Evolutionary conservation across 2,797 vertebrate species (phyloP), one percentile per base, ranked within the genome.

Genomic region (Spizella passerina): DNA sequence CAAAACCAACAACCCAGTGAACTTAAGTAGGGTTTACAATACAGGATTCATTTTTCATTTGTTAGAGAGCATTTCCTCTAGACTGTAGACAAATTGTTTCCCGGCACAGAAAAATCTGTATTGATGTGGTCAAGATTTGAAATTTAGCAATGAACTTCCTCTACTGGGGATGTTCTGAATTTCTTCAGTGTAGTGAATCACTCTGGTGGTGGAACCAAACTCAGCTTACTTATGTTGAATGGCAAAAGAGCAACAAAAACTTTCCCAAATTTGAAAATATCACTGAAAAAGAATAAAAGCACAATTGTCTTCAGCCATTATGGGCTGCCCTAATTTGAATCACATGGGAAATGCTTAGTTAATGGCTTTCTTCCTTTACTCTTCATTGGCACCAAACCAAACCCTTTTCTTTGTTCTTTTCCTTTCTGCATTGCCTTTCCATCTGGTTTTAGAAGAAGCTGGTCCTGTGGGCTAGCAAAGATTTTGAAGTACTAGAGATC

Each of bases 261-360:
- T 89, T 94, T 27, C 65, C 71, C 86, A 89, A 91, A 86, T 86
- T 90, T 91, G 59, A 94, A 93, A 94, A 85, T 80, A 91, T 77
- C 68, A 73, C 82, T 96, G 82, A 85, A 94, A 92, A 86, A 92
- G 30, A 93, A 95, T 43, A 95, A 93, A 96, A 87, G 41, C 82
- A 39, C 30, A 94, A 44, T 60, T 87, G n/a, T 44, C 60, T 88
- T 83, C 69, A 88, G 70, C 32, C 86, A 68, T 77, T 92, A 83
- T 66, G 70, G 82, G 73, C 83, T 90, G 63, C 61, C 47, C 55
- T 94, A 82, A 96, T 91, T 89, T 94, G 92, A 96, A 53, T 90
- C 79, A 59, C 79, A 88, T 46, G 55, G 96, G 83, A 88, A 94
- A 66, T 46, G 50, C 81, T 93, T 92, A 85, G 77, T 82, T 82